Evolutionary conservation across 2,797 vertebrate genomes (phyloP), one percentile per base, ranked within the genome.

Genomic region (Melanotaenia parkinsoni): DNA sequence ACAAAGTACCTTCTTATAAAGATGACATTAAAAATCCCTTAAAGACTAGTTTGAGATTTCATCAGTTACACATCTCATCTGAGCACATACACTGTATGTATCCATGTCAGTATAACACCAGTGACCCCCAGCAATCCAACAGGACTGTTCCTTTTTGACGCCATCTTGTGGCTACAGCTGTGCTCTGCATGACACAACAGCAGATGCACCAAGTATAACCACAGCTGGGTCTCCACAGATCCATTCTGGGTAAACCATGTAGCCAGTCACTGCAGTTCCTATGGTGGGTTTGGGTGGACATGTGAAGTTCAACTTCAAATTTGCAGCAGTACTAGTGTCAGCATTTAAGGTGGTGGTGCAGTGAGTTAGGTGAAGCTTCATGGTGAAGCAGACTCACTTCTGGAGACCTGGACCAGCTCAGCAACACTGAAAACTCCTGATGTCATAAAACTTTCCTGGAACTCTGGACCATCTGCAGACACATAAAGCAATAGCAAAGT

Each of bases 361-460:
- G 33, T 20, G 18, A 35, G 33, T 40, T n/a, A 53, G 67, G 20
- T 0, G 24, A 59, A 70, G 6, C 24, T 26, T 58, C 20, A 37
- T 47, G 28, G 56, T 37, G 43, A 54, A 50, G 14, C 24, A 26
- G n/a, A 75, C 78, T 98, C 93, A 99, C 97, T 98, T 95, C 97
- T 96, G 63, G 97, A 98, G 79, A 99, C 97, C 72, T 98, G 97
- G 88, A 99, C 97, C 82, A 99, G 95, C 90, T 99, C 98, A 0
- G 96, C 97, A 90, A 99, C 98, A 35, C 96, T 99, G 94, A 99
- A 99, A 86, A 99, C 98, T 33, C 98, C 98, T 0, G 98, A 99
- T 43, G 97, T 98, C 90, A 98, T 91, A 3, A 99, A 99, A 92
- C 96, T 97, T 77, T 99, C 97, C 88, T 98, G 97, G 94, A 98